Evolutionary conservation across 2,797 vertebrate species (phyloP), one percentile per base, ranked within the genome.

Genomic region (Psittacula echo): DNA sequence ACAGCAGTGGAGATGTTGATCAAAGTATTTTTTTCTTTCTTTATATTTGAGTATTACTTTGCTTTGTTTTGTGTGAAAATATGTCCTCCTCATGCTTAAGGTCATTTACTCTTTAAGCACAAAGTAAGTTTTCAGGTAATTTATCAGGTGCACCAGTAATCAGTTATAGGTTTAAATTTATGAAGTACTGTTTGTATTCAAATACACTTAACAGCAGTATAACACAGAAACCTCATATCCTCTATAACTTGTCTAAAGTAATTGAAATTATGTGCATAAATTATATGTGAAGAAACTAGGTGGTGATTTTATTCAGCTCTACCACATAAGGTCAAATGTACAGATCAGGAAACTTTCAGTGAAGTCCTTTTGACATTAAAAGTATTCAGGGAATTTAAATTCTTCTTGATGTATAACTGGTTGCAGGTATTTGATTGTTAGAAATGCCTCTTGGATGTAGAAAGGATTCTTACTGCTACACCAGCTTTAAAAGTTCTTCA

Each of bases 261-360:
- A 87, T 20, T 74, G 45, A 85, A 95, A 85, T 92, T 76, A 61
- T 51, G 47, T 89, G 56, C 90, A 92, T 89, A 90, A 95, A 92
- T 89, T 90, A 71, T 21, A 64, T 32, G 39, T 56, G 51, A 68
- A 87, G 44, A 74, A 92, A 94, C 89, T 39, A 80, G 48, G 44
- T 50, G 14, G 18, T 85, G 61, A 89, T 92, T 64, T 93, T 24
- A 64, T 90, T 90, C 29, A 74, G 53, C 74, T 79, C 34, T 34
- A 16, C 45, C 30, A 30, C 44, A 48, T 78, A 54, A 70, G 51
- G 67, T 89, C 67, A 93, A 67, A 71, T 30, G 32, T 88, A 24
- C 47, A 85, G 58, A 75, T 62, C 19, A 72, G 37, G 77, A 79
- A 88, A 51, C 41, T 67, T 88, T 54, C 53, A 29, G 71, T 39